Evolutionary conservation across 2,113 vertebrate genomes (phyloP).

Genomic region (Perca fluviatilis): DNA sequence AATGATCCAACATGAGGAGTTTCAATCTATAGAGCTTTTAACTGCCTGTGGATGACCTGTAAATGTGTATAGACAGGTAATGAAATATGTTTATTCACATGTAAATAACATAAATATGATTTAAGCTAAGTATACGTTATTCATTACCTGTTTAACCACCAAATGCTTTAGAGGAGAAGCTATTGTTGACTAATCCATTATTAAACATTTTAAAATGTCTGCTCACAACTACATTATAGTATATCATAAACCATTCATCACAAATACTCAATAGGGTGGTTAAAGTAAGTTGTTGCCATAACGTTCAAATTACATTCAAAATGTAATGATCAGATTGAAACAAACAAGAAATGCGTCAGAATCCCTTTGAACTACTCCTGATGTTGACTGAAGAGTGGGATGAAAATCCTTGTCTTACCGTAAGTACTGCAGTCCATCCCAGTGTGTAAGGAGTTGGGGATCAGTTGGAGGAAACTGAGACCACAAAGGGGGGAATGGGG

Average conservation of each 20-base stretch:
- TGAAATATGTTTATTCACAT: no score
- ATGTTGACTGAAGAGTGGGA: background rate
- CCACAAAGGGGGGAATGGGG: constrained; percentile 14
- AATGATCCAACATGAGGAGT: background rate
- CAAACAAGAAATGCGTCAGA: background rate
- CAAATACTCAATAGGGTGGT: background rate
- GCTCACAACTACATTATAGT: background rate
- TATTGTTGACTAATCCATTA: background rate
- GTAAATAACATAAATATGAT: background rate
- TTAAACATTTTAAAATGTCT: background rate
- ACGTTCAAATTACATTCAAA: background rate
- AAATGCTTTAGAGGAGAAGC: background rate
- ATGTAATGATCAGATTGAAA: background rate
- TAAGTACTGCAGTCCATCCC: constrained; percentile 72
- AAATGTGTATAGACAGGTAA: background rate
- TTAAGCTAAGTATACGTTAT: background rate
- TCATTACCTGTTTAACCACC: background rate
- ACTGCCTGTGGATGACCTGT: background rate
- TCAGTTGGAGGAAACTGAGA: constrained; percentile 57
- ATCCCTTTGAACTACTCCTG: background rate
- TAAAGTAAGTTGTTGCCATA: background rate
- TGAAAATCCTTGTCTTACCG: constrained; percentile 59
- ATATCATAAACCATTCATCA: background rate
- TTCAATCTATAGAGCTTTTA: background rate
- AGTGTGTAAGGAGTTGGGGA: constrained; percentile 10